Evolutionary conservation across 1,140 invertebrate genomes (phyloP).

Genomic region (Nephotettix cincticeps): DNA sequence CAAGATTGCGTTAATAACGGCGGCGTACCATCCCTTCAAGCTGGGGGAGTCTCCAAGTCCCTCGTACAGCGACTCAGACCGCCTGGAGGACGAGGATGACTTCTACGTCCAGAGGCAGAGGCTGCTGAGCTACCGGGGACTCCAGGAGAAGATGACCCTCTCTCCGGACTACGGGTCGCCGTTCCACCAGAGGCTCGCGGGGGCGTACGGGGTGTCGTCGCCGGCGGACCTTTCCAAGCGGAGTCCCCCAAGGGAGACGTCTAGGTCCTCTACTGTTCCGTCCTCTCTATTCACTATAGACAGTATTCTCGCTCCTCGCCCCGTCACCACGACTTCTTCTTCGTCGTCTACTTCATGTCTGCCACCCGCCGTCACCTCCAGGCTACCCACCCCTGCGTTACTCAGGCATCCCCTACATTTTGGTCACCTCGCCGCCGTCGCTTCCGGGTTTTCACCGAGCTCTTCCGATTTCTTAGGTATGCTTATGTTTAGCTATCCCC

Average conservation of each 20-base stretch:
- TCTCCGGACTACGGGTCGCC: background rate
- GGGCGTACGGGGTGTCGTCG: background rate
- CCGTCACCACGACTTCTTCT: constrained; percentile 46
- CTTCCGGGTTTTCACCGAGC: constrained; percentile 57
- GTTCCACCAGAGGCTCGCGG: background rate
- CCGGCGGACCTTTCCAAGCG: constrained; percentile 12
- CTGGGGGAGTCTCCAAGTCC: constrained; percentile 12
- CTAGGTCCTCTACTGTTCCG: constrained; percentile 48
- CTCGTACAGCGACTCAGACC: constrained; percentile 17
- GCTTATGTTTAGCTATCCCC: too few species aligned
- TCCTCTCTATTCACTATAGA: constrained; percentile 77
- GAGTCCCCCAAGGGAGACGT: constrained; percentile 7
- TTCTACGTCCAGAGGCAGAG: background rate
- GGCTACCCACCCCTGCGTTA: constrained; percentile 51
- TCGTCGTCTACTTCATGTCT: constrained; percentile 50
- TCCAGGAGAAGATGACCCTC: background rate
- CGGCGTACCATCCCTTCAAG: background rate
- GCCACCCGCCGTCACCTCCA: constrained; percentile 53
- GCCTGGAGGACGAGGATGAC: background rate
- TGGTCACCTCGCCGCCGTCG: constrained; percentile 53
- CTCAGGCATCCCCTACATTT: constrained; percentile 55
- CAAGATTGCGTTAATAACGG: background rate
- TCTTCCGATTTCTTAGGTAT: constrained; percentile 74
- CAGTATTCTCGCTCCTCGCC: constrained; percentile 69
- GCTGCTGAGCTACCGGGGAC: background rate